phyloP scores from a whole-genome alignment of 2,113 vertebrate species.

The Brevimyrus niger region DNA sequence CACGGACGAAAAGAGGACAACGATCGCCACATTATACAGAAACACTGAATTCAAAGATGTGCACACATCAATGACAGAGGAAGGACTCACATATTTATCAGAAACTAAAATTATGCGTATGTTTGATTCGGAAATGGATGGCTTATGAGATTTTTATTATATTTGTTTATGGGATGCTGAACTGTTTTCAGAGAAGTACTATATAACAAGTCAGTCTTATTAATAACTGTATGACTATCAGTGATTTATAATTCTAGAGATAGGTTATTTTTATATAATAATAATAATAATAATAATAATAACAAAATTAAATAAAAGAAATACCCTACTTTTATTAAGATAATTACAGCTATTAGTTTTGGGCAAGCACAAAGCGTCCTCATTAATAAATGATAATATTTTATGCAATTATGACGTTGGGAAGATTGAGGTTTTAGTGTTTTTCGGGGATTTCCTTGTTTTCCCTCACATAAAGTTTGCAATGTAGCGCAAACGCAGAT shows the following conservation, averaged over 20 bases:
- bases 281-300: background rate
- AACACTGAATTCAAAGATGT: background rate
- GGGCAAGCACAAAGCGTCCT: background rate
- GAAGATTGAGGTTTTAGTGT: background rate
- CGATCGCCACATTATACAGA: background rate
- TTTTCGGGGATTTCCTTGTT: background rate
- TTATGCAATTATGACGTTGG: background rate
- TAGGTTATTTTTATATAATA: background rate
- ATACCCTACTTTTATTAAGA: too few species aligned
- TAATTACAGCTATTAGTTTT: background rate
- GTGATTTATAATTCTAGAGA: background rate
- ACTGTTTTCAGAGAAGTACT: background rate
- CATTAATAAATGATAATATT: background rate
- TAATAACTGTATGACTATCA: background rate
- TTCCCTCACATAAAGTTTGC: conserved; percentile 4
- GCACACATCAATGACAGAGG: background rate
- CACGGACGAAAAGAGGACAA: conserved; percentile 32
- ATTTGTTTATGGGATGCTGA: background rate
- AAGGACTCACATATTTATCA: background rate
- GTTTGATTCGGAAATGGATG: background rate
- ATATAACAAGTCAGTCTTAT: background rate
- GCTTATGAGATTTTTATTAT: background rate
- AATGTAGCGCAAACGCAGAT: conserved; percentile 48
- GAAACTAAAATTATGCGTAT: conserved; percentile 25
- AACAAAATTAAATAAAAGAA: background rate